These are phyloP conservation scores for Chalcis sispes DNA, from an alignment of 2,888 invertebrate genomes.

Conservation along the genomic window DNA sequence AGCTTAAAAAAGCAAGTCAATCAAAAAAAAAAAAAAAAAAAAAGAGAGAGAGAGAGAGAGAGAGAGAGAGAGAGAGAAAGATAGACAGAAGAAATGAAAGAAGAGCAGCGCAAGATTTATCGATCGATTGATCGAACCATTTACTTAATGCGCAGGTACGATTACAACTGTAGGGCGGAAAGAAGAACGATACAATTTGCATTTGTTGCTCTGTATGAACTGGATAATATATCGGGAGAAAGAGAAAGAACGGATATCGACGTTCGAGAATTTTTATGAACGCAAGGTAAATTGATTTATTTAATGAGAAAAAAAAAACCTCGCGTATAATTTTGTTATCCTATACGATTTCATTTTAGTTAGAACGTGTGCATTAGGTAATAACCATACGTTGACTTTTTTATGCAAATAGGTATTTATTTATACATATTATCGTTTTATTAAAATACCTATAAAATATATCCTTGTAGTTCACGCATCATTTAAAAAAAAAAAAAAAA, in stretches of 20 bases:
- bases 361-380: no score
- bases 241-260: conserved; percentile 12
- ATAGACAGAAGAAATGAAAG: no score
- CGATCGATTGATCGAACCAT: conserved; percentile 38
- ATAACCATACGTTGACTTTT: no score
- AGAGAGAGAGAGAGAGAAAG: background rate
- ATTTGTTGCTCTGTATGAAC: no score
- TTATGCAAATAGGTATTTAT: no score
- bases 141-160: conserved; percentile 37
- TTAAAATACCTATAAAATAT: no score
- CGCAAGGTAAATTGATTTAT: background rate
- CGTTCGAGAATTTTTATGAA: background rate
- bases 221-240: conserved; percentile 12
- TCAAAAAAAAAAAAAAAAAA: conserved; percentile 4
- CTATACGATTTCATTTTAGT: no score
- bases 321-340: no score
- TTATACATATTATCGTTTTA: no score
- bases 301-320: no score
- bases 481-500: no score
- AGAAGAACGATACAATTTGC: conserved; percentile 17
- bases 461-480: no score
- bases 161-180: background rate
- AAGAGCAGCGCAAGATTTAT: conserved; percentile 41
- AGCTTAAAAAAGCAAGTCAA: background rate
- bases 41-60: background rate